phyloP scores from a whole-genome alignment of 2,888 invertebrate species.

The Ephialtes manifestator region DNA sequence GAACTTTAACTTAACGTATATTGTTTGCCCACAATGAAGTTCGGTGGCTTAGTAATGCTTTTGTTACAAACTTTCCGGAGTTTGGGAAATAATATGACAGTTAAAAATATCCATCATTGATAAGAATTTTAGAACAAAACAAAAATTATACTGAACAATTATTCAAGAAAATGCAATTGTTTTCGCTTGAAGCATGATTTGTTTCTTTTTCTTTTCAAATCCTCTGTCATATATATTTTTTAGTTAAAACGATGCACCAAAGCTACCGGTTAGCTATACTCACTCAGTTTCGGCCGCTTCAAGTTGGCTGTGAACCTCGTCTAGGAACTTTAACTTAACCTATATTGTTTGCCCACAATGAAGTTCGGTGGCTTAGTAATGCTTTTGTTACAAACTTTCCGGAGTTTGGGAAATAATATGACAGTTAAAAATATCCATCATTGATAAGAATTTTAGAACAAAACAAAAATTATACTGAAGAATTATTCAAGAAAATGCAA shows the following conservation, averaged over 20 bases:
- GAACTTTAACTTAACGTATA: conserved; percentile 57
- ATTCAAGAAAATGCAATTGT: neutral
- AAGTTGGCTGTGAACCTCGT: conserved; percentile 64
- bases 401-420: neutral
- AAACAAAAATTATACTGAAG: too few relatives aligned
- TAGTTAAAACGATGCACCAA: neutral
- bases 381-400: neutral
- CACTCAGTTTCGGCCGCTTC: conserved; percentile 30
- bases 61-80: neutral
- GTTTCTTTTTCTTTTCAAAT: neutral
- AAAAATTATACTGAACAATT: too few relatives aligned
- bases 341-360: neutral
- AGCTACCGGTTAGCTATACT: conserved; percentile 47
- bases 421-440: neutral
- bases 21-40: conserved; percentile 5
- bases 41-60: neutral
- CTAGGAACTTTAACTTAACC: conserved; percentile 60
- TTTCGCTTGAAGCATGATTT: neutral
- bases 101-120: neutral
- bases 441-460: too few relatives aligned
- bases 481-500: too few relatives aligned
- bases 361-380: neutral
- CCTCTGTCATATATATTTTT: too few relatives aligned
- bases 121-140: too few relatives aligned
- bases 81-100: neutral